A percentile compares a stretch with the other conserved stretches of the same genome.
phyloP scores from a whole-genome alignment of 2,113 vertebrate genomes.

The Corvus hawaiiensis region DNA sequence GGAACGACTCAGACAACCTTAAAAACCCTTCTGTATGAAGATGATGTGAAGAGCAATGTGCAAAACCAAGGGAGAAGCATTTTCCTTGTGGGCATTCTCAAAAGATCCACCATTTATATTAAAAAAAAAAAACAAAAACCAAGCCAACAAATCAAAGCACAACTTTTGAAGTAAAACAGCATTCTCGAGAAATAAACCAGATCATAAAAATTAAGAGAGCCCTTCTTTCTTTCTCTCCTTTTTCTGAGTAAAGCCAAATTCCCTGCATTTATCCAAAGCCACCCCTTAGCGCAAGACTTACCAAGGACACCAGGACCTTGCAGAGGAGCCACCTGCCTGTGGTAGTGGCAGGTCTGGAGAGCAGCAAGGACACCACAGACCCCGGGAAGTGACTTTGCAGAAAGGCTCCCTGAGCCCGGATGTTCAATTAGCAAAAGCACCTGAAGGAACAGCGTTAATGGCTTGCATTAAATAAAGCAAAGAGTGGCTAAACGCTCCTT shows the following conservation, averaged over 20 bases:
- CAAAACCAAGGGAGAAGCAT: background rate
- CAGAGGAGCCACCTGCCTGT: background rate
- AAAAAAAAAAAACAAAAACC: too few species aligned
- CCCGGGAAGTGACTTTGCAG: background rate
- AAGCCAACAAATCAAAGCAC: fast-evolving
- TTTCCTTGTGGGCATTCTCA: background rate
- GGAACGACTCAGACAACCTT: background rate
- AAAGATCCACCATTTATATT: background rate
- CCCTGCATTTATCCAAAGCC: background rate
- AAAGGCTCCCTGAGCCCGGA: background rate
- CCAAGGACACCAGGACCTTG: background rate
- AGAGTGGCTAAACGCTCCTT: background rate
- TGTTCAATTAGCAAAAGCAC: background rate
- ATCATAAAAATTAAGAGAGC: background rate
- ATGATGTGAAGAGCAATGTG: fast-evolving
- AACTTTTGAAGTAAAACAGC: background rate
- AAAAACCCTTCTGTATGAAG: background rate
- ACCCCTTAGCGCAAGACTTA: background rate
- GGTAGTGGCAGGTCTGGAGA: fast-evolving
- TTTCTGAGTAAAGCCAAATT: background rate
- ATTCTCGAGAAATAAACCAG: background rate
- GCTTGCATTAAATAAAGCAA: background rate
- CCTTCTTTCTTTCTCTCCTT: too few species aligned
- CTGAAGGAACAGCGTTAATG: background rate
- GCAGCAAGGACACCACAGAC: fast-evolving